Evolutionary conservation across 2,888 invertebrate species (phyloP).

Genomic region (Heteromurus nitidus): DNA sequence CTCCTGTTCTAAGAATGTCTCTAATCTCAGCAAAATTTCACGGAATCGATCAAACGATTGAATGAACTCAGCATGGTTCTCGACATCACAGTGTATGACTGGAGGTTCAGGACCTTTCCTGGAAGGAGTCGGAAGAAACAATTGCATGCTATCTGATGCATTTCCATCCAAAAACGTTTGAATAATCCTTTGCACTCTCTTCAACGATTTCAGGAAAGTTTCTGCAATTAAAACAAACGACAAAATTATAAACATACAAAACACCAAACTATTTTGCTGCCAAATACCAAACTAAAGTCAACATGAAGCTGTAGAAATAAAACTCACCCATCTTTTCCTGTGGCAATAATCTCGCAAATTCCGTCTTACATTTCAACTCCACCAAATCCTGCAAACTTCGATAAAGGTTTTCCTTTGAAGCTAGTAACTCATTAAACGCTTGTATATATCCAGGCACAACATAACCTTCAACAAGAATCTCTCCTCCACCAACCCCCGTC

Average conservation of each 20-base stretch:
- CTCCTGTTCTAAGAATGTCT: background rate
- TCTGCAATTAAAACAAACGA: constrained; percentile 15
- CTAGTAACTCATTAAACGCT: constrained; percentile 11
- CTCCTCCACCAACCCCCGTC: background rate
- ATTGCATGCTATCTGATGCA: constrained; percentile 44
- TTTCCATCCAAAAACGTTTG: constrained; percentile 40
- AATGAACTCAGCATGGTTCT: constrained; percentile 15
- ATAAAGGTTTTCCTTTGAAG: background rate
- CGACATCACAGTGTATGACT: constrained; percentile 42
- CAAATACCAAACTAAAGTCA: background rate
- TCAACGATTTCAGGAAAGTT: constrained; percentile 37
- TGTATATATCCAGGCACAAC: constrained; percentile 28
- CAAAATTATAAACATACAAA: background rate
- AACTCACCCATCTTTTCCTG: constrained; percentile 42
- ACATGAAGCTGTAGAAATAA: background rate
- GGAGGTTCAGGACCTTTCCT: constrained; percentile 12
- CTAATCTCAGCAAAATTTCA: constrained; percentile 23
- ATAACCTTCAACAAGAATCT: background rate
- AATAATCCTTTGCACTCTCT: constrained; percentile 32
- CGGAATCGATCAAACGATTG: constrained; percentile 24
- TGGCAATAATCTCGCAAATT: constrained; percentile 20
- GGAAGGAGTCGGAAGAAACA: constrained; percentile 29
- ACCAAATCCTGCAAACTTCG: constrained; percentile 20
- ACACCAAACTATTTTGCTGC: background rate
- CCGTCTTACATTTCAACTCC: background rate